Conservation (phyloP, 2,888 invertebrate genomes). For the Vannuccia rotundouncinata region DNA sequence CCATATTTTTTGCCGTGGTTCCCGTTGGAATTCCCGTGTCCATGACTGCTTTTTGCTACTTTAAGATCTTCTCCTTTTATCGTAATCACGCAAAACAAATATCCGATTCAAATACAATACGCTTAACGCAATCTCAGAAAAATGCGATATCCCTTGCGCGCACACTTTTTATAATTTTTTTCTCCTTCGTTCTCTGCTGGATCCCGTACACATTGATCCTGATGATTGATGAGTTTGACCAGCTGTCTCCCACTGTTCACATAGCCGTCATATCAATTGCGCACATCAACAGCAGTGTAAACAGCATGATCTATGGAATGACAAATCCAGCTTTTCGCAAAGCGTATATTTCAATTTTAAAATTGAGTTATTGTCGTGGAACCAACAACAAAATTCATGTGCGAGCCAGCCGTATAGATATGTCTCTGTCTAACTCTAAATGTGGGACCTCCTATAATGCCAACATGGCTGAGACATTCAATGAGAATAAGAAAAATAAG, state of each 20-base stretch:
- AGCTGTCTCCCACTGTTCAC: constrained; percentile 36
- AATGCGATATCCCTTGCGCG: constrained; percentile 39
- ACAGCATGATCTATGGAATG: background rate
- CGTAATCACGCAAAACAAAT: background rate
- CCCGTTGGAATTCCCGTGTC: constrained; percentile 41
- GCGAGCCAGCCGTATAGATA: no score
- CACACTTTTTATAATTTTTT: constrained; percentile 41
- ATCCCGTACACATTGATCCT: constrained; percentile 41
- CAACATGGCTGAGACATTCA: no score
- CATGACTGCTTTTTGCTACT: constrained; percentile 41
- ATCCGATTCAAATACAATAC: background rate
- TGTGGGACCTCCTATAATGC: no score
- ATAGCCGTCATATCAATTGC: background rate
- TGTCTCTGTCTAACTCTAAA: no score
- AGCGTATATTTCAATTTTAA: no score
- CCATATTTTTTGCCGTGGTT: constrained; percentile 41
- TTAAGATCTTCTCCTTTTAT: constrained; percentile 40
- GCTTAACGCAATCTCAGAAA: constrained; percentile 23
- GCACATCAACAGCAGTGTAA: background rate
- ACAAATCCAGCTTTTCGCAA: background rate
- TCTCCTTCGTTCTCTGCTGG: constrained; percentile 41
- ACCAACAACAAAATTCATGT: no score
- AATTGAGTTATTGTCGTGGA: no score
- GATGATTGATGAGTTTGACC: constrained; percentile 39
- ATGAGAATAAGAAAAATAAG: no score